phyloP scores from a whole-genome alignment of 1,140 invertebrate species.

The Drosophila azteca region DNA sequence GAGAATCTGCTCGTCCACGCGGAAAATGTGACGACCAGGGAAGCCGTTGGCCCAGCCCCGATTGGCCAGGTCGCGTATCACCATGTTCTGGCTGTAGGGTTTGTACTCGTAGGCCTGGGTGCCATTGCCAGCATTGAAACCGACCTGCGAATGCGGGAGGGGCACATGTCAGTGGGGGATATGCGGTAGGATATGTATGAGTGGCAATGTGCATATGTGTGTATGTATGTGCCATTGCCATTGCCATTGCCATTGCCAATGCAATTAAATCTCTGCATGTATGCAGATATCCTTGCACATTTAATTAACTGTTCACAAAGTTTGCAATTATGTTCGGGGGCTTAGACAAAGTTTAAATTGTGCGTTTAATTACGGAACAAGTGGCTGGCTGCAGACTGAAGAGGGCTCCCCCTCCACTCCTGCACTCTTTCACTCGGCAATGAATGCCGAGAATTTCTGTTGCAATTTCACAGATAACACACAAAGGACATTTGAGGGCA shows the following conservation, averaged over 20 bases:
- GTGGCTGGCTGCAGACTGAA: constrained; percentile 27
- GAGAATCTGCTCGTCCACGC: constrained; percentile 97
- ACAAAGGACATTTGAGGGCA: too few species aligned
- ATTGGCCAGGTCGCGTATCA: constrained; percentile 91
- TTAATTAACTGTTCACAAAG: constrained; percentile 54
- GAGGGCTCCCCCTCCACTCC: not conserved
- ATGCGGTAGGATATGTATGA: too few species aligned
- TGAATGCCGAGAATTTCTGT: not conserved
- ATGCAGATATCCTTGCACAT: constrained; percentile 27
- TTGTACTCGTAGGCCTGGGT: constrained; percentile 94
- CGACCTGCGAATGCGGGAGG: constrained; percentile 87
- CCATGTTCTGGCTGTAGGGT: constrained; percentile 94
- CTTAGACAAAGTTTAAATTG: constrained; percentile 48
- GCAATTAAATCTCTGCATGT: constrained; percentile 24
- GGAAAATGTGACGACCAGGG: constrained; percentile 95
- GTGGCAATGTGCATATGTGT: too few species aligned
- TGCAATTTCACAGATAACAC: too few species aligned
- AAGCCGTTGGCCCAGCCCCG: constrained; percentile 94
- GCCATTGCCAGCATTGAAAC: constrained; percentile 97
- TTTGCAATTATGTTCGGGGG: constrained; percentile 44
- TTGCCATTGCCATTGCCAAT: too few species aligned
- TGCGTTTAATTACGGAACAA: constrained; percentile 47
- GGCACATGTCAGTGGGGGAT: constrained; percentile 2
- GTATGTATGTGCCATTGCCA: too few species aligned
- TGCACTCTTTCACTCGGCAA: not conserved